These are phyloP conservation scores for Conopomorpha cramerella DNA, from an alignment of 1,140 invertebrate species.

Conservation along the genomic window DNA sequence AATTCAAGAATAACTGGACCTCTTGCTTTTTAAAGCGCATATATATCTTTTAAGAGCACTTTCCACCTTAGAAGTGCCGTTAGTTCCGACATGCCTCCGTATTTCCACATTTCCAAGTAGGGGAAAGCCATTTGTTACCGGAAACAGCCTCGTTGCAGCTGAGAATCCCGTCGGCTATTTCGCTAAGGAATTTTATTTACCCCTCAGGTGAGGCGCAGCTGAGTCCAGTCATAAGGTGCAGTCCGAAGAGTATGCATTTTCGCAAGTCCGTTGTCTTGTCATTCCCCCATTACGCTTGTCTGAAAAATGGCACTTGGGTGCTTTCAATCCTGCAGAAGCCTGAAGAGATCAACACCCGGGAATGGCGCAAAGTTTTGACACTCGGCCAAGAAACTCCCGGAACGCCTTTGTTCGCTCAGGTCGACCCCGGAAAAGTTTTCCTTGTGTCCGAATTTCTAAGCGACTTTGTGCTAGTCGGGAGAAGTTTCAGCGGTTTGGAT, in stretches of 20 bases:
- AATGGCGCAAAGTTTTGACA: slow-evolving; percentile 81
- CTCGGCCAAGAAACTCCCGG: slow-evolving; percentile 94
- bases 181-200: slow-evolving; percentile 8
- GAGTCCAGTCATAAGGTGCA: slow-evolving; percentile 87
- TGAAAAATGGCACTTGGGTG: slow-evolving; percentile 77
- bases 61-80: not conserved
- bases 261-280: slow-evolving; percentile 88
- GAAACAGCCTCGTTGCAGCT: too few species aligned
- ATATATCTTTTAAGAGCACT: not conserved
- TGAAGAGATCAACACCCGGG: slow-evolving; percentile 56
- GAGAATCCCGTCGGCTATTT: slow-evolving; percentile 7
- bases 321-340: slow-evolving; percentile 75
- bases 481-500: slow-evolving; percentile 65
- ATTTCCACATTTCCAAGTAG: slow-evolving; percentile 1
- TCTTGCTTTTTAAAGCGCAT: not conserved
- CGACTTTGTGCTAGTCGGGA: slow-evolving; percentile 86
- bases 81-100: not conserved
- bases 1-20: too few species aligned
- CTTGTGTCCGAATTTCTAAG: slow-evolving; percentile 87
- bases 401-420: slow-evolving; percentile 89
- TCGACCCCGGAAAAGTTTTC: slow-evolving; percentile 85
- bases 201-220: slow-evolving; percentile 72
- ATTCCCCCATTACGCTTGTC: slow-evolving; percentile 85
- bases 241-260: slow-evolving; percentile 76
- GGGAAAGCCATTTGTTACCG: not conserved